Conservation (phyloP, 2,113 vertebrate genomes). For the Myrmecobius fasciatus region DNA sequence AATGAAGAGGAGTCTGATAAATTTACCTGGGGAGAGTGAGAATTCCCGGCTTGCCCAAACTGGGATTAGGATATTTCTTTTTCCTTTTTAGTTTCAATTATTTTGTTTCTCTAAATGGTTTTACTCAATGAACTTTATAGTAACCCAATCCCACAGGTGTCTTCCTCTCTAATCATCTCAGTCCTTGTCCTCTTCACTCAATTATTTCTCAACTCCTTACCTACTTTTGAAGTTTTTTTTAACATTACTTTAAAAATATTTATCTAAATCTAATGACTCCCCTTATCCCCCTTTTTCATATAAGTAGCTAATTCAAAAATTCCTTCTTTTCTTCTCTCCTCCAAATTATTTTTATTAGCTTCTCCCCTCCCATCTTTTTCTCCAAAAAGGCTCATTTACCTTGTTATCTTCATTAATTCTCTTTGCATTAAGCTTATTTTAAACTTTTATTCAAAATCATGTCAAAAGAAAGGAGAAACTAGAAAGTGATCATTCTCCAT, state of each 20-base stretch:
- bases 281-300: too few relatives aligned
- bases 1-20: not conserved
- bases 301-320: not conserved
- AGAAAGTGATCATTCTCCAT: slow-evolving; percentile 48
- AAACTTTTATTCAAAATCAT: slow-evolving; percentile 25
- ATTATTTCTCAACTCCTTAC: not conserved
- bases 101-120: not conserved
- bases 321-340: not conserved
- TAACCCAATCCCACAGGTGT: not conserved
- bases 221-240: not conserved
- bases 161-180: not conserved
- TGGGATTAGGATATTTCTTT: not conserved
- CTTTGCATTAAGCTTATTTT: not conserved
- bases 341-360: not conserved
- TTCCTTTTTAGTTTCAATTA: too few relatives aligned
- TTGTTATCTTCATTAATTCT: not conserved
- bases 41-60: not conserved
- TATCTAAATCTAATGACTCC: not conserved
- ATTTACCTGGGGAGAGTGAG: not conserved
- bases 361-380: not conserved
- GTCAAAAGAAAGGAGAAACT: slow-evolving; percentile 23
- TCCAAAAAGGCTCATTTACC: not conserved
- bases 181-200: not conserved
- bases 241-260: not conserved
- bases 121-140: not conserved